Evolutionary conservation across 2,797 vertebrate genomes (phyloP).

Genomic region (Discoglossus pictus): DNA sequence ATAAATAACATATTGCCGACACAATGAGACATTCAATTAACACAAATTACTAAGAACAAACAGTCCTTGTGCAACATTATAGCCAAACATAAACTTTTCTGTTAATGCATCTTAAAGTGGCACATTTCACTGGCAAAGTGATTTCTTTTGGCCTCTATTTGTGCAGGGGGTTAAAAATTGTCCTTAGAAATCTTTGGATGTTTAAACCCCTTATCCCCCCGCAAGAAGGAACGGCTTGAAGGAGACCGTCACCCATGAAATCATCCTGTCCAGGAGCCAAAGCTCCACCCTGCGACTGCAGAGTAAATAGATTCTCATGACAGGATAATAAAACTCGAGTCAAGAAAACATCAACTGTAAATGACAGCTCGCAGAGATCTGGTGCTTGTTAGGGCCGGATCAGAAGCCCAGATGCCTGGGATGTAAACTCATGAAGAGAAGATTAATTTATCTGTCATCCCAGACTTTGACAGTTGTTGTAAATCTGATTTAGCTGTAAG

Average conservation of each 20-base stretch:
- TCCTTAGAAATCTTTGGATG: not conserved
- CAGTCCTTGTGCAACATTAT: no score
- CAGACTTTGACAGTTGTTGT: slow-evolving; percentile 85
- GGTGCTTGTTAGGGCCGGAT: slow-evolving; percentile 86
- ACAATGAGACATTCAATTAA: no score
- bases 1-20: no score
- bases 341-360: slow-evolving; percentile 95
- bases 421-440: slow-evolving; percentile 87
- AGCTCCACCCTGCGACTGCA: slow-evolving; percentile 84
- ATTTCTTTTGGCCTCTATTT: no score
- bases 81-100: no score
- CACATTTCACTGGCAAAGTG: no score
- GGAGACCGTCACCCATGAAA: slow-evolving; percentile 88
- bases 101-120: no score
- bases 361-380: slow-evolving; percentile 84
- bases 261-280: slow-evolving; percentile 83
- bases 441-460: slow-evolving; percentile 90
- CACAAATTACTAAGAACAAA: no score
- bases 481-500: slow-evolving; percentile 87
- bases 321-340: slow-evolving; percentile 88
- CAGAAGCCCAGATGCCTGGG: slow-evolving; percentile 82
- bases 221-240: slow-evolving; percentile 66
- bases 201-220: not conserved
- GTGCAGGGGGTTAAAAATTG: not conserved
- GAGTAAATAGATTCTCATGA: slow-evolving; percentile 91